Conservation (phyloP, 2,113 vertebrate species). For the Pteruthius melanotis region DNA sequence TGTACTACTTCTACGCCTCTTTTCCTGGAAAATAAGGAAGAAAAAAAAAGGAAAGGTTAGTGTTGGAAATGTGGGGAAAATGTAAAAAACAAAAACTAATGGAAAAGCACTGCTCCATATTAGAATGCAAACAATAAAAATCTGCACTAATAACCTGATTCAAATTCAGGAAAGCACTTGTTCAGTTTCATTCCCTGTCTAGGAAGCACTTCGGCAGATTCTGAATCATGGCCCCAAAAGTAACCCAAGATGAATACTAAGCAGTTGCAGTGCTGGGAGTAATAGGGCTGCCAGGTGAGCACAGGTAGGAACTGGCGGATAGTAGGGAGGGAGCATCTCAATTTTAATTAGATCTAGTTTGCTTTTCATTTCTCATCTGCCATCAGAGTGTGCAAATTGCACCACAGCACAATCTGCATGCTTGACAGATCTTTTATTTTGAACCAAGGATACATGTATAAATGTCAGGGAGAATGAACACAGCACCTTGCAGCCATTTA, state of each 20-base stretch:
- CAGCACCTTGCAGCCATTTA: not conserved
- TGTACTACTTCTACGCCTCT: slow-evolving; percentile 95
- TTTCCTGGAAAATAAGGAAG: slow-evolving; percentile 81
- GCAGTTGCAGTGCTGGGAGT: not conserved
- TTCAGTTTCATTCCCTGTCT: not conserved
- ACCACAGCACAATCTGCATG: not conserved
- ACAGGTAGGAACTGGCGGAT: not conserved
- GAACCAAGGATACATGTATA: not conserved
- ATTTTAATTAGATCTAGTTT: not conserved
- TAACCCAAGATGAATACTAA: not conserved
- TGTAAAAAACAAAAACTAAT: not conserved
- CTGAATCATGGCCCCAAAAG: not conserved
- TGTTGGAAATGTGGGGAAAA: not conserved
- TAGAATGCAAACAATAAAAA: not conserved
- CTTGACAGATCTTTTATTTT: not conserved
- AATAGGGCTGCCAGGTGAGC: not conserved
- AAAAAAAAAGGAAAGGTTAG: slow-evolving; percentile 21
- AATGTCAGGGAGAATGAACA: not conserved
- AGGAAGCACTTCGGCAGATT: not conserved
- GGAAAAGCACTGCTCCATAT: not conserved
- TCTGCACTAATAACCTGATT: not conserved
- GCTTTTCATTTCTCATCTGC: not conserved
- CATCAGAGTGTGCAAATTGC: not conserved
- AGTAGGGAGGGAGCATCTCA: not conserved
- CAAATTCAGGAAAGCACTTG: slow-evolving; percentile 3